Conservation (phyloP, 1,140 invertebrate genomes). For the Sitophilus oryzae region DNA sequence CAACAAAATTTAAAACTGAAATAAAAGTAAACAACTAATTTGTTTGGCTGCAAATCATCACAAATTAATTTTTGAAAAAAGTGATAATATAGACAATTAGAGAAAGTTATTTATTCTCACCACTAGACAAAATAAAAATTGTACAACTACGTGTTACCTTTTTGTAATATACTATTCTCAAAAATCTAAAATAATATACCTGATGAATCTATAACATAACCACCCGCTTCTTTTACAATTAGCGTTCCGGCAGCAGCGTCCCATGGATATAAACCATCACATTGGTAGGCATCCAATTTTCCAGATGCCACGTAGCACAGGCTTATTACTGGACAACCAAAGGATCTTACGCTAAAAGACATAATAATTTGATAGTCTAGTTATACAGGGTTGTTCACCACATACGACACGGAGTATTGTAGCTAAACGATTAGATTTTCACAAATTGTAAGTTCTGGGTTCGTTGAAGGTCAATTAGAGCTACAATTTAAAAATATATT, state of each 20-base stretch:
- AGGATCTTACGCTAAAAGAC: conserved; percentile 55
- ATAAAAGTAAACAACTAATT: too few species aligned
- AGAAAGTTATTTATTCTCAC: too few species aligned
- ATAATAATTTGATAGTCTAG: too few species aligned
- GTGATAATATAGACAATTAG: too few species aligned
- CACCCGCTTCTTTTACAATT: conserved; percentile 71
- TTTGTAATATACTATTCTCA: not conserved
- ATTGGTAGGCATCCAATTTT: conserved; percentile 62
- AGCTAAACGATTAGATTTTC: too few species aligned
- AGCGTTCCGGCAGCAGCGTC: conserved; percentile 63
- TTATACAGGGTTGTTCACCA: not conserved
- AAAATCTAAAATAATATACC: conserved; percentile 43
- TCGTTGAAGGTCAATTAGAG: too few species aligned
- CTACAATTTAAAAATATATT: too few species aligned
- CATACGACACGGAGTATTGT: not conserved
- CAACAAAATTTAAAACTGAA: too few species aligned
- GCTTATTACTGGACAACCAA: conserved; percentile 69
- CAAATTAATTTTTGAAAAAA: too few species aligned
- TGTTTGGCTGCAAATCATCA: too few species aligned
- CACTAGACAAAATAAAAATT: too few species aligned
- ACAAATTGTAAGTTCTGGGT: too few species aligned
- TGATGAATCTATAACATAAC: conserved; percentile 56
- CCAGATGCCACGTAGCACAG: conserved; percentile 70
- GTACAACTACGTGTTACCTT: not conserved
- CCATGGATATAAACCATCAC: conserved; percentile 64